Percentiles rank a stretch among this genome's conserved stretches.
Conservation (phyloP, 2,113 vertebrate genomes). For the Orycteropus afer region DNA sequence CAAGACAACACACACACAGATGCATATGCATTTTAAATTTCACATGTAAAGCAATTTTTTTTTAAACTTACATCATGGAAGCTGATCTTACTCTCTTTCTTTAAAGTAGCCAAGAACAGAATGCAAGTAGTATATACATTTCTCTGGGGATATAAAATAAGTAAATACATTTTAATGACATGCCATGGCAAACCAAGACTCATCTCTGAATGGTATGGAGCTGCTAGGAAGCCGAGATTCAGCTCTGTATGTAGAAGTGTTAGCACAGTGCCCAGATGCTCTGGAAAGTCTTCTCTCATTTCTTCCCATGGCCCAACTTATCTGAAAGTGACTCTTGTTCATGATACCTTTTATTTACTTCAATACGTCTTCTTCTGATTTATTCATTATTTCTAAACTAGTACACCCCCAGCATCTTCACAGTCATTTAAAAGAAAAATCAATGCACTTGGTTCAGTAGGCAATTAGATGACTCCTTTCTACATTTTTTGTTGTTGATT, state of each 20-base stretch:
- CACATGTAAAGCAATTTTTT: conserved; percentile 33
- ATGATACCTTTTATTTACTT: neutral
- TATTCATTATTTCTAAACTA: conserved; percentile 7
- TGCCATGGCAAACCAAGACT: neutral
- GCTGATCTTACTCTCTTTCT: neutral
- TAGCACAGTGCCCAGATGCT: accelerated
- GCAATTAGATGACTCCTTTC: neutral
- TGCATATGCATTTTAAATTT: neutral
- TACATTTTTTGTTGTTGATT: neutral
- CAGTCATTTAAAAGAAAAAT: neutral
- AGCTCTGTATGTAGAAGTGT: neutral
- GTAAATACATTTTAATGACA: neutral
- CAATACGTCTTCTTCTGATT: neutral
- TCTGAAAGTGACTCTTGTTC: neutral
- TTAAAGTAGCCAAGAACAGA: neutral
- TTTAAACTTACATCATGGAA: conserved; percentile 8
- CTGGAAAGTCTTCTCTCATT: neutral
- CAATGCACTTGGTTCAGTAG: conserved; percentile 6
- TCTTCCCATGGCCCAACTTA: neutral
- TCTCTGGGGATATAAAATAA: neutral
- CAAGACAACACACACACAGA: conserved; percentile 58
- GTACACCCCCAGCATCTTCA: neutral
- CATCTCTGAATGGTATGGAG: neutral
- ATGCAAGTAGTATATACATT: neutral
- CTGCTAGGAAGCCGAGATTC: neutral